Conservation (phyloP, 2,888 invertebrate species). For the Daptonema setosum region DNA sequence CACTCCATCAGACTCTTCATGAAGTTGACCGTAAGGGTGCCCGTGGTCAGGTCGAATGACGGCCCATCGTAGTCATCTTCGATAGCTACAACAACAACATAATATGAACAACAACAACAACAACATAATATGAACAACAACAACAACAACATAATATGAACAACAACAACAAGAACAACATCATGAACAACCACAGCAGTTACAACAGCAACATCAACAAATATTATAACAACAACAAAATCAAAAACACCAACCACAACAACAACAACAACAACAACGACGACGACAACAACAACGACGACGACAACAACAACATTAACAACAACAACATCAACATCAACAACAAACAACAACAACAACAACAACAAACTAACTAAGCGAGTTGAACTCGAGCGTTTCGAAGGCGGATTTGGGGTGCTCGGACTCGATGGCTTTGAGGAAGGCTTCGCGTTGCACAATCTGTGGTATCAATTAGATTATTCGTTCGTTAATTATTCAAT, state of each 20-base stretch:
- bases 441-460: conserved; percentile 76
- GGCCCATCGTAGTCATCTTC: conserved; percentile 87
- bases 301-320: neutral
- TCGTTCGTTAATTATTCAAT: too few relatives aligned
- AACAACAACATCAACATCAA: neutral
- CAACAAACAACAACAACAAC: too few relatives aligned
- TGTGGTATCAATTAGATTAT: too few relatives aligned
- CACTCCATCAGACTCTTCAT: conserved; percentile 66
- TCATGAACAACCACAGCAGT: too few relatives aligned
- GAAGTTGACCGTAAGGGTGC: conserved; percentile 63
- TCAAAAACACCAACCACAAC: too few relatives aligned
- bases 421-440: conserved; percentile 84
- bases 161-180: too few relatives aligned
- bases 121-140: too few relatives aligned
- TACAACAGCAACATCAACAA: too few relatives aligned
- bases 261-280: too few relatives aligned
- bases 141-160: too few relatives aligned
- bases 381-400: conserved; percentile 30
- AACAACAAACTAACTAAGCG: conserved; percentile 10
- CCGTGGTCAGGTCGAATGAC: conserved; percentile 43
- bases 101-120: too few relatives aligned
- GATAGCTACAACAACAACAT: conserved; percentile 52
- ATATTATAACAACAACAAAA: too few relatives aligned
- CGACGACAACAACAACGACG: neutral
- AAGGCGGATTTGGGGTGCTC: conserved; percentile 67